Evolutionary conservation across 1,140 invertebrate species (phyloP), one percentile per base, ranked within the genome.

Genomic region (Sogatella furcifera): DNA sequence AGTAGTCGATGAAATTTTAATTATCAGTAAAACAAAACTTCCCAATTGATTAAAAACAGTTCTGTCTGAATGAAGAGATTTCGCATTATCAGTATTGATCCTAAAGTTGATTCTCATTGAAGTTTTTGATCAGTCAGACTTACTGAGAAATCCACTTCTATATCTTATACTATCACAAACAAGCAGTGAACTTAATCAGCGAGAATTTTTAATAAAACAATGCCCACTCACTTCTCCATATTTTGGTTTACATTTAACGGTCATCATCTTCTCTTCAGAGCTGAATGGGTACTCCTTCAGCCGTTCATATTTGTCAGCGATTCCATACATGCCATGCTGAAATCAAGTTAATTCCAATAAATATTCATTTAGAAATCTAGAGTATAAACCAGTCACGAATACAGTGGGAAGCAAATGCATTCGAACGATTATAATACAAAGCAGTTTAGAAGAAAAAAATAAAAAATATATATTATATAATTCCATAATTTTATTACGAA

Each of bases 241-340:
- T 73, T 89, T 91, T 0, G 85, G 83, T 42, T 84, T 81, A 71
- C 90, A 94, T 75, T 91, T 93, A 11, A 99, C 95, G n/a, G 90
- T 89, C 97, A 99, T 99, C 81, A 94, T 93, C 77, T 99, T 99
- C 61, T 92, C 92, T 68, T 99, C 97, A 0, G 94, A 97, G 66
- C 82, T 90, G 72, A 99, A 99, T 0, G 97, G 96, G 78, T 92
- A 92, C 75, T 99, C 97, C 72, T 98, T 86, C 4, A 97, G 73
- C 55, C 95, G 78, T 4, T 88, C 78, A 73, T 91, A 98, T 61
- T 89, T 83, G 19, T 94, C 86, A 22, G 82, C 74, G 0, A 90
- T 74, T 52, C 89, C 86, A 66, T 89, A 87, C 80, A 97, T 84
- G 24, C 91, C 88, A 71, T 93, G 86, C 82, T 85, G 68, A n/a